phyloP scores from a whole-genome alignment of 2,797 vertebrate species.

The Linurgus olivaceus region DNA sequence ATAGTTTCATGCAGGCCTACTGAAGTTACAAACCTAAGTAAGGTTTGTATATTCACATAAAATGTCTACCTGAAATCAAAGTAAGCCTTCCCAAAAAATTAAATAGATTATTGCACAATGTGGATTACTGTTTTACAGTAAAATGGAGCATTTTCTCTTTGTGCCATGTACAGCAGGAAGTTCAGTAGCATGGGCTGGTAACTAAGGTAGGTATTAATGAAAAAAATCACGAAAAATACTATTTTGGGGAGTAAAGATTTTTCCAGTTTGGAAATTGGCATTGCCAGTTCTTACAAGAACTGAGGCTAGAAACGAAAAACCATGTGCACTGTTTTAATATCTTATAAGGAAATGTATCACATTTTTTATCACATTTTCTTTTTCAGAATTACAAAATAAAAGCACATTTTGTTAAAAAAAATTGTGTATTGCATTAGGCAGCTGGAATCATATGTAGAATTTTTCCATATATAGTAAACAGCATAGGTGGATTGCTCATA shows the following conservation, averaged over 20 bases:
- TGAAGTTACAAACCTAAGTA: neutral
- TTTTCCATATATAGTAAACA: slow-evolving; percentile 36
- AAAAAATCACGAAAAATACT: neutral
- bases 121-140: neutral
- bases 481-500: neutral
- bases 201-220: neutral
- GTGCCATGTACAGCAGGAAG: neutral
- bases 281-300: neutral
- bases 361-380: neutral
- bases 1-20: neutral
- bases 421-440: slow-evolving; percentile 18
- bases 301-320: neutral
- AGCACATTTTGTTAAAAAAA: neutral
- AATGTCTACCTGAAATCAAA: neutral
- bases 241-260: neutral
- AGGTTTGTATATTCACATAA: neutral
- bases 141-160: neutral
- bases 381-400: neutral
- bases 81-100: neutral
- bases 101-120: neutral
- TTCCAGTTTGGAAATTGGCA: neutral
- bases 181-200: neutral
- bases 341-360: neutral
- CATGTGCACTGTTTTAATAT: neutral
- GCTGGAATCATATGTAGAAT: slow-evolving; percentile 21